Evolutionary conservation across 1,140 invertebrate genomes (phyloP).

Genomic region (Thrips palmi): DNA sequence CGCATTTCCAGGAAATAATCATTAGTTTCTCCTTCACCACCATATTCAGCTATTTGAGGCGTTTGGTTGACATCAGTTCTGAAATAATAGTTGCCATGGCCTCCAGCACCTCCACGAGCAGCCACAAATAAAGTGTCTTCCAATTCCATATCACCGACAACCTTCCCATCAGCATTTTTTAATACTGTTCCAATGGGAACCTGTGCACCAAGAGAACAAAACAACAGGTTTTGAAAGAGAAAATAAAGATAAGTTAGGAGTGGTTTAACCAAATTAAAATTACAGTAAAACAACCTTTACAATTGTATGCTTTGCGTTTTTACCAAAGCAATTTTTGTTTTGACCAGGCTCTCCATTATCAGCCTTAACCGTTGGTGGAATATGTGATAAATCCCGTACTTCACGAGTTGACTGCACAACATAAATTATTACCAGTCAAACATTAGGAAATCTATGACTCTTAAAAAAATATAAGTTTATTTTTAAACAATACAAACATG

Average conservation of each 20-base stretch:
- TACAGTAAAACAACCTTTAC: too few relatives aligned
- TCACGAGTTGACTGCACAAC: constrained; percentile 33
- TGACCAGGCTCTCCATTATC: constrained; percentile 50
- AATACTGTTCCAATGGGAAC: constrained; percentile 84
- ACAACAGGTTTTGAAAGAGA: neutral
- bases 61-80: constrained; percentile 59
- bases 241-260: neutral
- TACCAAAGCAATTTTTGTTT: constrained; percentile 65
- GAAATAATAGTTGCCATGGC: constrained; percentile 89
- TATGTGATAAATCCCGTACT: constrained; percentile 52
- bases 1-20: constrained; percentile 64
- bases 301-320: constrained; percentile 60
- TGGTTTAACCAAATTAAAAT: constrained; percentile 11
- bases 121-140: constrained; percentile 75
- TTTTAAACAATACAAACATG: constrained; percentile 28
- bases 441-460: neutral
- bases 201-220: constrained; percentile 18
- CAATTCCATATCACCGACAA: constrained; percentile 50
- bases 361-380: constrained; percentile 39
- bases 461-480: neutral
- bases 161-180: constrained; percentile 34
- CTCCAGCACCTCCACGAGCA: constrained; percentile 85
- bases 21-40: constrained; percentile 62
- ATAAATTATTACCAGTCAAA: neutral
- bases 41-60: constrained; percentile 73